Conservation (phyloP, 2,888 invertebrate species). For the Apamea anceps region DNA sequence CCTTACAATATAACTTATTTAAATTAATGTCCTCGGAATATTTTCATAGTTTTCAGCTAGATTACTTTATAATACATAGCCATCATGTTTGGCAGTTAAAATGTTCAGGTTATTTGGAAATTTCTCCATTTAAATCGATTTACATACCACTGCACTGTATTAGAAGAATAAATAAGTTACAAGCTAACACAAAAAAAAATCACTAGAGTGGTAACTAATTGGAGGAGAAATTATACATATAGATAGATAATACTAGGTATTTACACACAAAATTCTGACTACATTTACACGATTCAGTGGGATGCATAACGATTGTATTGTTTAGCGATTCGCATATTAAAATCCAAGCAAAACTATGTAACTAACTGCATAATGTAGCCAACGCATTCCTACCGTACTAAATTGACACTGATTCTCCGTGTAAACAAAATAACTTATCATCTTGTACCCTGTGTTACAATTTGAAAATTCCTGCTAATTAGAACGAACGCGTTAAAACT, state of each 20-base stretch:
- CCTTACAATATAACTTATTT: slow-evolving; percentile 37
- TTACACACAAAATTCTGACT: neutral
- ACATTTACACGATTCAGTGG: slow-evolving; percentile 9
- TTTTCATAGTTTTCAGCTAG: slow-evolving; percentile 54
- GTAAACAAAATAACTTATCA: slow-evolving; percentile 80
- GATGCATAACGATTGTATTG: neutral
- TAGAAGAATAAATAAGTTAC: neutral
- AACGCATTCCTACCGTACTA: slow-evolving; percentile 58
- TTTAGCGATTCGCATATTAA: slow-evolving; percentile 18
- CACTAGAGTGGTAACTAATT: neutral
- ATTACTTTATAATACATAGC: slow-evolving; percentile 38
- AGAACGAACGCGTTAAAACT: slow-evolving; percentile 69
- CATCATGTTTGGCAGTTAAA: slow-evolving; percentile 5
- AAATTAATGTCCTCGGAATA: slow-evolving; percentile 52
- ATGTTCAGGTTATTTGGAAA: slow-evolving; percentile 16
- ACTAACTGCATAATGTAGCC: slow-evolving; percentile 34
- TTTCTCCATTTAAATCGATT: neutral
- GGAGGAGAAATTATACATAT: neutral
- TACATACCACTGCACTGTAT: slow-evolving; percentile 7
- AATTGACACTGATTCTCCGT: slow-evolving; percentile 70
- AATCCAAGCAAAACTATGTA: slow-evolving; percentile 47
- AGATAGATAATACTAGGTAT: neutral
- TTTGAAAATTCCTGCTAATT: slow-evolving; percentile 69
- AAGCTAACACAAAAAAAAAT: too few relatives aligned
- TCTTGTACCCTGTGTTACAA: slow-evolving; percentile 75